phyloP scores from a whole-genome alignment of 2,888 invertebrate species.

The Meliscaeva auricollis region DNA sequence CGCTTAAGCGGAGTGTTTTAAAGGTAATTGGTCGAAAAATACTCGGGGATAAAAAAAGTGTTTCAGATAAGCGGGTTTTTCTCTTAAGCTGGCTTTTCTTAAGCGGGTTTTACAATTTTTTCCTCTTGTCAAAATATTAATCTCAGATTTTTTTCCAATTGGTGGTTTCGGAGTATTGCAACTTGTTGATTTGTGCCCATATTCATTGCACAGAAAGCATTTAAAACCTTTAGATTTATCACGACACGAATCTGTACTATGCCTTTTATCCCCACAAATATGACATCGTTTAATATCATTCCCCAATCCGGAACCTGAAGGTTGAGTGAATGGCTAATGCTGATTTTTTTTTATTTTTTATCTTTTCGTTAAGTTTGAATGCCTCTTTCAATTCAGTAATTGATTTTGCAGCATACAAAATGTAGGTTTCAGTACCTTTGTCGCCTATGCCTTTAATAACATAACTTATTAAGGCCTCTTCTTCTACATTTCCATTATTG shows the following conservation, averaged over 20 bases:
- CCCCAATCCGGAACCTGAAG: not conserved
- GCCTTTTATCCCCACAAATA: conserved; percentile 36
- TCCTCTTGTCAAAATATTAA: not conserved
- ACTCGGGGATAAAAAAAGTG: conserved; percentile 20
- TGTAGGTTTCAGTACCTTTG: conserved; percentile 26
- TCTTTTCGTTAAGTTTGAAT: conserved; percentile 25
- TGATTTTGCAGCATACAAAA: conserved; percentile 25
- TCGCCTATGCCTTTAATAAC: conserved; percentile 84
- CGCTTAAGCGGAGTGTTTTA: conserved; percentile 12
- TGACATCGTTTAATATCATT: conserved; percentile 26
- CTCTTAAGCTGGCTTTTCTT: conserved; percentile 19
- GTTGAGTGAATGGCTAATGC: not conserved
- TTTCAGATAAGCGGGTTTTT: conserved; percentile 32
- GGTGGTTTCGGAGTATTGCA: conserved; percentile 4
- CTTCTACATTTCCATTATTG: conserved; percentile 15
- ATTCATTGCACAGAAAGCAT: conserved; percentile 41
- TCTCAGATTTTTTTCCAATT: not conserved
- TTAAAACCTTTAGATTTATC: conserved; percentile 44
- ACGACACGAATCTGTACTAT: conserved; percentile 8
- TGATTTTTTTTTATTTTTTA: conserved; percentile 24
- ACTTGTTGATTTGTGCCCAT: conserved; percentile 26
- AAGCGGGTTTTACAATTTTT: conserved; percentile 11
- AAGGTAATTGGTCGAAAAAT: conserved; percentile 4
- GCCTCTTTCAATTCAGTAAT: conserved; percentile 27
- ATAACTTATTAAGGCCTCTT: conserved; percentile 15